Evolutionary conservation across 2,888 invertebrate species (phyloP).

Genomic region (Aspidiotus destructor): DNA sequence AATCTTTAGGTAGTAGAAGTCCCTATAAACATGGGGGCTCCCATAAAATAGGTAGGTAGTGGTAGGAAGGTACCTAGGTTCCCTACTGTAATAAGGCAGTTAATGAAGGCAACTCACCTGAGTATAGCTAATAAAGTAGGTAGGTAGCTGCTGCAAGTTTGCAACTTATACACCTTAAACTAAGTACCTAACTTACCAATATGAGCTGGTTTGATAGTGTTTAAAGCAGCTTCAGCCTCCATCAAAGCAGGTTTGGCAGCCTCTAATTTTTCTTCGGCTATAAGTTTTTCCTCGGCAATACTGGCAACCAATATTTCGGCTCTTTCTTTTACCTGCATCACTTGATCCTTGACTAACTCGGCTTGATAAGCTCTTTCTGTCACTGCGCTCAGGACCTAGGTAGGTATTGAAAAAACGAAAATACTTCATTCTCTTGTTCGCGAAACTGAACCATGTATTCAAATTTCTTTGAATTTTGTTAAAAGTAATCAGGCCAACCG

Average conservation of each 20-base stretch:
- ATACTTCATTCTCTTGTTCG: not conserved
- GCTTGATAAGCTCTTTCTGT: conserved; percentile 91
- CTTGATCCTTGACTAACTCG: conserved; percentile 89
- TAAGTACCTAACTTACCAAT: conserved; percentile 50
- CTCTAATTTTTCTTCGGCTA: conserved; percentile 85
- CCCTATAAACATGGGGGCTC: too few relatives aligned
- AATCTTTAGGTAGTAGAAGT: too few relatives aligned
- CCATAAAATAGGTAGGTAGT: too few relatives aligned
- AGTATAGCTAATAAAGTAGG: too few relatives aligned
- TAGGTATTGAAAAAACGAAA: not conserved
- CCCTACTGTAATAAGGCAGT: too few relatives aligned
- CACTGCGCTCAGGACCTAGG: conserved; percentile 64
- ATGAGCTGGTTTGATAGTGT: conserved; percentile 93
- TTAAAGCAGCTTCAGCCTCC: conserved; percentile 87
- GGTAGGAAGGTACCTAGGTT: too few relatives aligned
- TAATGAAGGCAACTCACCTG: too few relatives aligned
- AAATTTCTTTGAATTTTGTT: not conserved
- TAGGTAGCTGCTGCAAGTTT: too few relatives aligned
- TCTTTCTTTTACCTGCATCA: conserved; percentile 90
- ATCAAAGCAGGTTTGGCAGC: conserved; percentile 91
- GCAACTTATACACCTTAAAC: not conserved
- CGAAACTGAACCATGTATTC: not conserved
- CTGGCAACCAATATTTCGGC: conserved; percentile 79
- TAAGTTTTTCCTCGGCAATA: conserved; percentile 79
- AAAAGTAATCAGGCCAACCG: conserved; percentile 45